Conservation (phyloP, 1,140 invertebrate species). For the Glossosoma conforme region DNA sequence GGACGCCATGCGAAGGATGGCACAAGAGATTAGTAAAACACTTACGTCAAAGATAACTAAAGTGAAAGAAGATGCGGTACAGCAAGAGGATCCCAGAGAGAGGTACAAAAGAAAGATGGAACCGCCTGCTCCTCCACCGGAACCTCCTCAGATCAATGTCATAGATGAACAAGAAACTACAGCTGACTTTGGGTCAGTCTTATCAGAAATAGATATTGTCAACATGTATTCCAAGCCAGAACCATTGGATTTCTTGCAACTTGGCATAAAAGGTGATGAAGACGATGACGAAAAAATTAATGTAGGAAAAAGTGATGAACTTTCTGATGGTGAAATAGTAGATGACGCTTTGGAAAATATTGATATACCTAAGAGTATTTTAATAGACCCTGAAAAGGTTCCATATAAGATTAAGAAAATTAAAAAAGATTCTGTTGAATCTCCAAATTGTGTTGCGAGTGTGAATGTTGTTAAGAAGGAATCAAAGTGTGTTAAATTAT, state of each 20-base stretch:
- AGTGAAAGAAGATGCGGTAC: constrained; percentile 28
- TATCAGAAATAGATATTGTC: constrained; percentile 52
- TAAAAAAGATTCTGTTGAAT: no score
- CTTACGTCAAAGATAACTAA: constrained; percentile 33
- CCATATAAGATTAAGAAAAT: no score
- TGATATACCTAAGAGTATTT: no score
- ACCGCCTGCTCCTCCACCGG: constrained; percentile 37
- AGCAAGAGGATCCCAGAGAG: constrained; percentile 42
- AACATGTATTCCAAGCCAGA: constrained; percentile 44
- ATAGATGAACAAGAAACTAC: constrained; percentile 50
- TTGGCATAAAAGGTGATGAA: constrained; percentile 45
- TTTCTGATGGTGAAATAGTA: no score
- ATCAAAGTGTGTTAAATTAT: no score
- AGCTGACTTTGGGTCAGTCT: constrained; percentile 49
- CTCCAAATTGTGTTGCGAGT: no score
- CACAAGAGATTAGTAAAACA: constrained; percentile 53
- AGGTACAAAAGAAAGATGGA: constrained; percentile 45
- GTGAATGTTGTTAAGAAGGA: no score
- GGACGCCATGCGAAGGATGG: constrained; percentile 50
- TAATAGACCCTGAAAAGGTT: no score
- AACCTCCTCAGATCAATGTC: constrained; percentile 44
- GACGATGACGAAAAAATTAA: constrained; percentile 24
- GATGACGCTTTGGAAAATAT: no score
- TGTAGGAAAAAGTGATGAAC: background rate
- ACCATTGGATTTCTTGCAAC: constrained; percentile 44